A percentile compares a stretch with the other conserved stretches of the same genome.
Evolutionary conservation across 2,888 invertebrate species (phyloP).

Genomic region (Thysanoteuthis rhombus): DNA sequence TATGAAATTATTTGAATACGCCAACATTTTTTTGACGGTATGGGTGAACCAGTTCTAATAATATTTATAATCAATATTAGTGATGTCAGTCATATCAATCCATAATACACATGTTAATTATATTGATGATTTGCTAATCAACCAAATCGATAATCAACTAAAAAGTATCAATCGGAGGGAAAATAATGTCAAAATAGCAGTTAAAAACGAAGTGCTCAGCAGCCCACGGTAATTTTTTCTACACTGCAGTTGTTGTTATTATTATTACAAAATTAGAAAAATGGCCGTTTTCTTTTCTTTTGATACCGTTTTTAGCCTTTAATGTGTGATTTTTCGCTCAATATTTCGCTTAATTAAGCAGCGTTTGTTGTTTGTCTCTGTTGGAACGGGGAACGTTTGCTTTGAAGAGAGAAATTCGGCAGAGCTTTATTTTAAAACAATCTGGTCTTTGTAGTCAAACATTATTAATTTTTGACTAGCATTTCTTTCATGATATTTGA

Average conservation of each 20-base stretch:
- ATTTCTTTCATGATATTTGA: too few species aligned
- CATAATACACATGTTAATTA: background rate
- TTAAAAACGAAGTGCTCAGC: background rate
- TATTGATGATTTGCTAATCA: background rate
- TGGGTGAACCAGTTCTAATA: background rate
- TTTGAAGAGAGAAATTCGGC: background rate
- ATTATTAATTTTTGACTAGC: too few species aligned
- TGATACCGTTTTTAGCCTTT: background rate
- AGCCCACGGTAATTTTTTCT: background rate
- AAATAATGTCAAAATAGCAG: background rate
- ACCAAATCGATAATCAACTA: background rate
- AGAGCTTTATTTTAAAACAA: background rate
- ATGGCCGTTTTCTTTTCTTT: background rate
- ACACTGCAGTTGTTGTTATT: background rate
- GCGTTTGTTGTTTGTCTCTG: background rate
- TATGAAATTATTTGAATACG: too few species aligned
- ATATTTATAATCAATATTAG: background rate
- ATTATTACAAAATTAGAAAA: background rate
- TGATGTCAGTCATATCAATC: background rate
- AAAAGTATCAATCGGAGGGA: background rate
- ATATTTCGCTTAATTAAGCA: background rate
- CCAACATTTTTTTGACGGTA: too few species aligned
- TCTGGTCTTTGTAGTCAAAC: too few species aligned
- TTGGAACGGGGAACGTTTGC: background rate
- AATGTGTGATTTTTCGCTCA: background rate